Evolutionary conservation across 2,888 invertebrate genomes (phyloP), one percentile per base, ranked within the genome.

Genomic region (Vesta saturnalis): DNA sequence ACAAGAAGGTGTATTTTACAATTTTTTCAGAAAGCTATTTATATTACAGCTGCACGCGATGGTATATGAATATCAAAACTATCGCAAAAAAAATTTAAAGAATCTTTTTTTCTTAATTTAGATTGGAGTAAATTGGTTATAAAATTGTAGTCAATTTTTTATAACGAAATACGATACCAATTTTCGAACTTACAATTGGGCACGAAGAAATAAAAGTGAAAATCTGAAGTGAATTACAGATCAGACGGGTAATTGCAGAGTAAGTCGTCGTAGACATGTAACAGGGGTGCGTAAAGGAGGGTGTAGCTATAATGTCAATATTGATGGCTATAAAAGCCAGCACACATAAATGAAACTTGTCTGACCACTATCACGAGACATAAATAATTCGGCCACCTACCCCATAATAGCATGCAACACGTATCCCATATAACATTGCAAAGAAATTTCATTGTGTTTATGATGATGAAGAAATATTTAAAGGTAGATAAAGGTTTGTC

Each of bases 341-440:
- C 69, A 67, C 57, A 63, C 57, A 73, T 64, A 67, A 73, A 73
- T 70, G 67, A 63, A 70, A 46, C 63, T 69, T 69, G 73, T 72
- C 70, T 54, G 57, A 60, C 55, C 61, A 59, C 54, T 73, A 72
- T 73, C 70, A 63, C 69, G 52, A 16, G 39, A 61, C 61, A 70
- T 73, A 73, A 73, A 73, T 72, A 67, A 73, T 65, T 65, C 55
- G 23, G 67, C 57, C 35, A 43, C 60, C 58, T 63, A 61, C 57
- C 61, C 67, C 35, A 55, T 54, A 54, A 64, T 60, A 66, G 55
- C 69, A 69, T 69, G 69, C 72, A 72, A 71, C 71, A 69, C 67
- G 67, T 72, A 64, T n/a, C 21, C 18, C 15, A 30, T 52, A 21
- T 14, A 10, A 46, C 12, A 23, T 60, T n/a, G 39, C 8, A 23